Conservation (phyloP, 2,113 vertebrate species). For the Petrocephalus zakoni region DNA sequence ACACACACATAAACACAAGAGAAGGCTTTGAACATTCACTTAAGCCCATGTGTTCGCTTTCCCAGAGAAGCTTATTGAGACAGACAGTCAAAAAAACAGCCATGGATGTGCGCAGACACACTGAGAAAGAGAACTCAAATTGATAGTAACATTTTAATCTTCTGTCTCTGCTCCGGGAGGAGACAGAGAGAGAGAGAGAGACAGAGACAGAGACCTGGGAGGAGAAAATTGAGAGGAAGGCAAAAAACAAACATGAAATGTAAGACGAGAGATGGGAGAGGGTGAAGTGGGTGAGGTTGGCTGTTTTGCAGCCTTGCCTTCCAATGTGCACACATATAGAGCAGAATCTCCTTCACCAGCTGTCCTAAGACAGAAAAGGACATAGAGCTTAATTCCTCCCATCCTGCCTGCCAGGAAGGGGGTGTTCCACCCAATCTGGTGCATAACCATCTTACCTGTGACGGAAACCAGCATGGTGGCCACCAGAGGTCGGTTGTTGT, state of each 20-base stretch:
- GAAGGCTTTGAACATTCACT: neutral
- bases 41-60: conserved; percentile 14
- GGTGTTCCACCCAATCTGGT: neutral
- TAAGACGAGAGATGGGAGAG: neutral
- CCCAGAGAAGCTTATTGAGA: conserved; percentile 13
- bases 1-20: neutral
- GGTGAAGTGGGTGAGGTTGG: neutral
- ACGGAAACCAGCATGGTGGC: conserved; percentile 95
- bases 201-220: neutral
- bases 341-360: neutral
- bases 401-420: neutral
- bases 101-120: conserved; percentile 3
- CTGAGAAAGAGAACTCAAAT: conserved; percentile 15
- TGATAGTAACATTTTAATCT: conserved; percentile 23
- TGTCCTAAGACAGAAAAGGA: neutral
- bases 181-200: neutral
- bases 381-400: neutral
- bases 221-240: neutral
- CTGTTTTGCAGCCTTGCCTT: neutral
- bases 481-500: conserved; percentile 94
- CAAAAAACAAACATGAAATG: conserved; percentile 5
- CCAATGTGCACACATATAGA: neutral
- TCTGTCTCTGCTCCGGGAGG: conserved; percentile 13
- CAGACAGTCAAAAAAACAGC: conserved; percentile 7
- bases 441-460: conserved; percentile 74